Evolutionary conservation across 2,797 vertebrate species (phyloP).

Genomic region (Siniperca scherzeri): DNA sequence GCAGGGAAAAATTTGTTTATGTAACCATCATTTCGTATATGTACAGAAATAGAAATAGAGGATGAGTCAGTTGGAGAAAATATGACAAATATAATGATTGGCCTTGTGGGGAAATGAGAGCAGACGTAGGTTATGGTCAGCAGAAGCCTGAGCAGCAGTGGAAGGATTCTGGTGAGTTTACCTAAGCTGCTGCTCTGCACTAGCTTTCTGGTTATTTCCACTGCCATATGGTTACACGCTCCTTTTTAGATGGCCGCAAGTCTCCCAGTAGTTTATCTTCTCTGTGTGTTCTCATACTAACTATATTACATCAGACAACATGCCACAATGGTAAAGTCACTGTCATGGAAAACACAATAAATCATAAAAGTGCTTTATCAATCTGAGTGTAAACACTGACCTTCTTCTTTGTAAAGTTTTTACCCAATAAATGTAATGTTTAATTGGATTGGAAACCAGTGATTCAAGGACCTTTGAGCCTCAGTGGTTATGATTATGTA

Average conservation of each 20-base stretch:
- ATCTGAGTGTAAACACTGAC: constrained; percentile 15
- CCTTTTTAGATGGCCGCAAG: constrained; percentile 17
- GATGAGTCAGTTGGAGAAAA: constrained; percentile 24
- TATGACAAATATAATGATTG: constrained; percentile 1
- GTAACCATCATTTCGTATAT: neutral
- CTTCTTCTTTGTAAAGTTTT: constrained; percentile 37
- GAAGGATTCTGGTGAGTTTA: constrained; percentile 51
- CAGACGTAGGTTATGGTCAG: constrained; percentile 13
- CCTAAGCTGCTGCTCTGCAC: constrained; percentile 20
- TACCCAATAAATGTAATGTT: constrained; percentile 36
- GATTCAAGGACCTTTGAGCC: constrained; percentile 47
- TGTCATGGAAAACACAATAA: constrained; percentile 45
- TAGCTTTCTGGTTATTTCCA: constrained; percentile 57
- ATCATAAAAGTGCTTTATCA: constrained; percentile 19
- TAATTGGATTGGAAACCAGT: constrained; percentile 54
- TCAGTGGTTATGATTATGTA: constrained; percentile 58
- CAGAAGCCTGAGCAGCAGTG: constrained; percentile 5
- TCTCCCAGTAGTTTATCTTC: constrained; percentile 23
- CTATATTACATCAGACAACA: constrained; percentile 36
- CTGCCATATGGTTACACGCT: constrained; percentile 30
- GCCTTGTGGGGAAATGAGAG: constrained; percentile 27
- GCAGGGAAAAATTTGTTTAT: neutral
- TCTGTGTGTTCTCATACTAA: constrained; percentile 37
- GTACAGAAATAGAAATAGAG: neutral
- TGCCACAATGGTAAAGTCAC: constrained; percentile 24